A percentile compares a stretch with the other conserved stretches of the same genome.
Evolutionary conservation across 2,797 vertebrate species (phyloP).

Genomic region (Serranus cabrilla): DNA sequence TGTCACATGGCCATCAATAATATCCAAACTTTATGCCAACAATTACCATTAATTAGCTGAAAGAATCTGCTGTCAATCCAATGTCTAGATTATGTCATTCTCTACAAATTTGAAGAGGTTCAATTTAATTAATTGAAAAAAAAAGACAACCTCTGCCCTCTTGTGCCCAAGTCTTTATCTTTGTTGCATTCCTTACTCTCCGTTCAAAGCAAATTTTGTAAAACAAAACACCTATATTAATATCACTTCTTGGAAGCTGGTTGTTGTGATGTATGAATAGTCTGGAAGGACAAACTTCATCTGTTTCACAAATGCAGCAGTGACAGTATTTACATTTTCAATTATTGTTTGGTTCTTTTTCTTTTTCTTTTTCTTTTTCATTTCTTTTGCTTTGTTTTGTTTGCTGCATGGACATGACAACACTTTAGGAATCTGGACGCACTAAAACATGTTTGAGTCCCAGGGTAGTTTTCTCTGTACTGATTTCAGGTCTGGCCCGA

Average conservation of each 20-base stretch:
- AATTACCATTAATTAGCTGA: no score
- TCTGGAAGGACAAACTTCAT: neutral
- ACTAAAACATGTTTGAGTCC: conserved; percentile 17
- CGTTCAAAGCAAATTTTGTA: neutral
- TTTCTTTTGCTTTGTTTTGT: neutral
- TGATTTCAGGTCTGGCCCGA: neutral
- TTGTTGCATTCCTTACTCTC: no score
- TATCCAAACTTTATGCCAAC: no score
- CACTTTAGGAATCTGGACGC: conserved; percentile 1
- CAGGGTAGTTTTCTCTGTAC: neutral
- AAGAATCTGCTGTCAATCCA: no score
- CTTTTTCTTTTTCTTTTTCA: no score
- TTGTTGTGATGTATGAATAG: neutral
- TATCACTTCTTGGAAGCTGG: neutral
- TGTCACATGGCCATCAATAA: no score
- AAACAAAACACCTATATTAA: neutral
- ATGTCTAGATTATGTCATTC: no score
- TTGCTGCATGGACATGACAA: neutral
- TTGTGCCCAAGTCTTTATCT: no score
- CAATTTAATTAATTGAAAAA: no score
- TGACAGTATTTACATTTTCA: neutral
- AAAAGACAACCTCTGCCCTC: no score
- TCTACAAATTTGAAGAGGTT: no score
- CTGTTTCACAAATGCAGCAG: conserved; percentile 1
- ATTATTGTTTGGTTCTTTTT: neutral